Evolutionary conservation across 2,797 vertebrate species (phyloP).

Genomic region (Coluber constrictor): DNA sequence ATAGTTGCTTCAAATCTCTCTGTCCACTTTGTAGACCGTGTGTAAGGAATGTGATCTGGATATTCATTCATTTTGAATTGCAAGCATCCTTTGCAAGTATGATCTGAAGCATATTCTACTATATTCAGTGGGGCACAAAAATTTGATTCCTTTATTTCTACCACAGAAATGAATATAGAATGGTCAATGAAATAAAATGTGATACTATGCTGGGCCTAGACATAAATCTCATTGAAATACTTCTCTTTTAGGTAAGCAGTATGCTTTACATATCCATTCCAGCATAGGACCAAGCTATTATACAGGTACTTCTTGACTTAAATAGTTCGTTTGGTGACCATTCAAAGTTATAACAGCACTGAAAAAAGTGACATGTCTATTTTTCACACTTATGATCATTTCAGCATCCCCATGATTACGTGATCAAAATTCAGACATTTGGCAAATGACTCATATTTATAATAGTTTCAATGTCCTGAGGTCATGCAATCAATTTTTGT

Average conservation of each 20-base stretch:
- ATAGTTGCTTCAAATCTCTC: background rate
- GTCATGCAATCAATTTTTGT: too few species aligned
- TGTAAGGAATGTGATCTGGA: background rate
- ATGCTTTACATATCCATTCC: background rate
- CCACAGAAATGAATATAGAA: background rate
- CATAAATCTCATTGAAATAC: too few species aligned
- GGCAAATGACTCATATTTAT: background rate
- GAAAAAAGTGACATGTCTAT: background rate
- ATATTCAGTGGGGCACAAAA: background rate
- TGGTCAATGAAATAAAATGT: background rate
- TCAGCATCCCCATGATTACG: background rate
- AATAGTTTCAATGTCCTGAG: too few species aligned
- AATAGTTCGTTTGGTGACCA: background rate
- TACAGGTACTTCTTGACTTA: background rate
- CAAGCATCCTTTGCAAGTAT: background rate
- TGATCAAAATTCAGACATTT: background rate
- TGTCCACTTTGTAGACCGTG: background rate
- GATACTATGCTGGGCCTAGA: background rate
- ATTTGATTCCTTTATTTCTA: background rate
- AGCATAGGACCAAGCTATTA: background rate
- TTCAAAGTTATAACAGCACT: background rate
- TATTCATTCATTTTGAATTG: background rate
- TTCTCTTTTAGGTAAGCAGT: background rate
- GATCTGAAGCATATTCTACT: background rate
- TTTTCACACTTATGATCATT: background rate